Evolutionary conservation across 2,113 vertebrate species (phyloP).

Genomic region (Ptyas mucosa): DNA sequence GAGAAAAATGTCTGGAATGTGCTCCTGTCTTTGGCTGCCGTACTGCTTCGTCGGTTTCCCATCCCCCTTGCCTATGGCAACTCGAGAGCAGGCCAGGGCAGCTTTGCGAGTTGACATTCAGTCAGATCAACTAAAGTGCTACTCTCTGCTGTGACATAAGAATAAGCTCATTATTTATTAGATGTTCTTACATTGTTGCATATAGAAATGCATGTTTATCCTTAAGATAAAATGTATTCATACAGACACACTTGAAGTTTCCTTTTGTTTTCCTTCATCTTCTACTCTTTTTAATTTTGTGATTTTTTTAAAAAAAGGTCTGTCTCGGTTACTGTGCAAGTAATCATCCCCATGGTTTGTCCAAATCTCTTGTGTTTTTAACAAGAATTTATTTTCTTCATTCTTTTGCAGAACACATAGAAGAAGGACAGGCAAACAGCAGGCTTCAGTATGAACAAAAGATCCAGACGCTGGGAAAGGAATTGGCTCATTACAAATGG

Average conservation of each 20-base stretch:
- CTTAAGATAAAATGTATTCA: background rate
- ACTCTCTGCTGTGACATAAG: background rate
- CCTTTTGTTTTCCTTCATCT: background rate
- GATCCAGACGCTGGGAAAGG: slow-evolving; percentile 86
- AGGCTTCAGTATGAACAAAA: slow-evolving; percentile 85
- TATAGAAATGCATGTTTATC: background rate
- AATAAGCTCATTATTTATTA: background rate
- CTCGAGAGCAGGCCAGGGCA: too few relatives aligned
- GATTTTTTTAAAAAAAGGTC: background rate
- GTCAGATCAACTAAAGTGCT: background rate
- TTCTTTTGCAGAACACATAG: slow-evolving; percentile 80
- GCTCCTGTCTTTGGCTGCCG: too few relatives aligned
- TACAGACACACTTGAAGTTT: background rate
- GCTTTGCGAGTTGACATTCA: too few relatives aligned
- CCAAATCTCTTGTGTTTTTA: background rate
- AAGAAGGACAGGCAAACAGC: slow-evolving; percentile 84
- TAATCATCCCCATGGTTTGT: background rate
- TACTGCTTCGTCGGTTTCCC: too few relatives aligned
- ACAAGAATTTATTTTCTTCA: background rate
- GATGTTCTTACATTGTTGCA: background rate
- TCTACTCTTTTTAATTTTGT: background rate
- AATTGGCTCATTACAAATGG: slow-evolving; percentile 79
- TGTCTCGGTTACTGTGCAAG: background rate
- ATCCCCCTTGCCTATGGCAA: too few relatives aligned
- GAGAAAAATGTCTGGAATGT: too few relatives aligned